A percentile compares a stretch with the other conserved stretches of the same genome.
These are phyloP conservation scores for Eufriesea mexicana DNA, from an alignment of 1,140 invertebrate genomes.

Conservation along the genomic window DNA sequence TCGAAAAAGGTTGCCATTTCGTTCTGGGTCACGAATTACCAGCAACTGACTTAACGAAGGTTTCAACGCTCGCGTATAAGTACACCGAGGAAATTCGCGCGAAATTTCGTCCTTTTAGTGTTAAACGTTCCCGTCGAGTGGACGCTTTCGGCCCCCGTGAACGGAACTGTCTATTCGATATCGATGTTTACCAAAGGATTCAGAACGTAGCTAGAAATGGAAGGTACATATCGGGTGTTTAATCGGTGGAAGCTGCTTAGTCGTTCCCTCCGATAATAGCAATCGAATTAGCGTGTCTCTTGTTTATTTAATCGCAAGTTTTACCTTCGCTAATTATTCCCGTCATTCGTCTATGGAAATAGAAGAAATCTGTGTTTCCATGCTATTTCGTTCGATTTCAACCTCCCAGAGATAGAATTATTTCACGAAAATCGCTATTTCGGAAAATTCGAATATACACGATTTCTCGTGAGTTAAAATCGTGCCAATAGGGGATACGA, in stretches of 20 bases:
- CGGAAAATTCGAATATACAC: too few relatives aligned
- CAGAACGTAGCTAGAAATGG: slow-evolving; percentile 37
- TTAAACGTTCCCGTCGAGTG: slow-evolving; percentile 40
- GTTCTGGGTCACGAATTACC: background rate
- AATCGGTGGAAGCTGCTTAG: slow-evolving; percentile 48
- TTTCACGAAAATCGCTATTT: too few relatives aligned
- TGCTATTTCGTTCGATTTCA: too few relatives aligned
- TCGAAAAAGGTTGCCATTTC: background rate
- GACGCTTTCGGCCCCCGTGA: slow-evolving; percentile 13
- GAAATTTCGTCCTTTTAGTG: slow-evolving; percentile 36
- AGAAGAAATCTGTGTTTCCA: too few relatives aligned
- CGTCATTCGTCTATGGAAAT: background rate
- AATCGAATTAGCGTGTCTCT: background rate
- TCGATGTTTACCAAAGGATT: slow-evolving; percentile 47
- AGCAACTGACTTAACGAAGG: slow-evolving; percentile 12
- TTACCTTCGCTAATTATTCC: background rate
- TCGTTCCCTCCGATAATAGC: background rate
- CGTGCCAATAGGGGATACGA: too few relatives aligned
- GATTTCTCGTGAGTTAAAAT: too few relatives aligned
- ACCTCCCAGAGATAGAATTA: too few relatives aligned
- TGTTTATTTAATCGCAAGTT: background rate
- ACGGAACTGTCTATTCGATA: slow-evolving; percentile 49
- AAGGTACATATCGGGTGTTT: slow-evolving; percentile 44
- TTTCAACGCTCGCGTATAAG: background rate
- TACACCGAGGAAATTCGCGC: slow-evolving; percentile 21